Base-by-base conservation (phyloP, 2,888 invertebrate genomes). In the Ptilodon capucinus region DNA sequence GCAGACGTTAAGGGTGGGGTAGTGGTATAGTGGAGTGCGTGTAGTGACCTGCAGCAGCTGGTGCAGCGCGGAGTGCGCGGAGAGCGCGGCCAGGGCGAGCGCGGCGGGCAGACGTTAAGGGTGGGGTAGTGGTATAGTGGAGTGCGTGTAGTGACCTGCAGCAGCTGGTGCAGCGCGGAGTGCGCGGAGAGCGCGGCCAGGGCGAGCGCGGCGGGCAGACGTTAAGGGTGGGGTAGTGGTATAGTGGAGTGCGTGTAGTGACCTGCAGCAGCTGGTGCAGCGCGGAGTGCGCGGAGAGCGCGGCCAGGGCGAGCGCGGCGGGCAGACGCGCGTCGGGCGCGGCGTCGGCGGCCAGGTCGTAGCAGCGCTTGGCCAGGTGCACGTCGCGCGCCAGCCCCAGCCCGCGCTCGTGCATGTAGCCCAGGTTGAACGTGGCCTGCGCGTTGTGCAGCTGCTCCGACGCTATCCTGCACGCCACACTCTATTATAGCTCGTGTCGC, bases 321-420 rank as follows among this genome's bases (percentile, higher is more conserved):
- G 99, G 99, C 47, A 99, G 95, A 73, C 96, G 95, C 0, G 99
- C 99, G 83, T 99, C 99, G 0, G 95, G 92, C 76, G 96, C 97
- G 0, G 98, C 96, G 80, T 98, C 65, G 21, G 65, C 64, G 0
- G 65, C 67, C 97, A 97, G 93, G 92, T 99, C 99, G 90, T 99
- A 99, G 83, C 97, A 97, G 19, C 99, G 93, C 90, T 99, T 99
- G 19, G 99, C 99, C 50, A 99, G 91, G 91, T 99, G 98, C 74
- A 97, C 94, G 91, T 99, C 96, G 46, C 92, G 93, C 6, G 94
- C 92, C 88, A 99, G 95, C 6, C 99, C 99, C 18, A 99, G 91
- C 0, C 99, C 99, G 63, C 97, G 96, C 85, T 99, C 99, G 86
- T 99, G 99, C 99, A 99, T 99, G 85, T 99, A 99, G 18, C 98